phyloP scores from a whole-genome alignment of 2,797 vertebrate genomes.

The Gambusia yucatana region DNA sequence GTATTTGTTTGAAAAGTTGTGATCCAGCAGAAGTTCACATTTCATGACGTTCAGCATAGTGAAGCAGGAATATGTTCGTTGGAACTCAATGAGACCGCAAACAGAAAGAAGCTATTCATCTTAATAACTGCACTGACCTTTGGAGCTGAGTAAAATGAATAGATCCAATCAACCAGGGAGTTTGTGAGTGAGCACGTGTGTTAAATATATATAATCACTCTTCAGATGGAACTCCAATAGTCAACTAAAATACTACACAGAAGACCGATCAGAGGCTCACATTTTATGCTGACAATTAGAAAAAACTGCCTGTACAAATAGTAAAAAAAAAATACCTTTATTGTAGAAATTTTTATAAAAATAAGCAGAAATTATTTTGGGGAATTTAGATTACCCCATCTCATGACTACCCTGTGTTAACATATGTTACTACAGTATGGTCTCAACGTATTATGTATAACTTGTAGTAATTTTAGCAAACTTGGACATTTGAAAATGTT shows the following conservation, averaged over 20 bases:
- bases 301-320: neutral
- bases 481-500: neutral
- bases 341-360: neutral
- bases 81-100: slow-evolving; percentile 53
- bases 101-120: slow-evolving; percentile 55
- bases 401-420: neutral
- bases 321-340: neutral
- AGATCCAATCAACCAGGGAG: slow-evolving; percentile 44
- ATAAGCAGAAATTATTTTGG: neutral
- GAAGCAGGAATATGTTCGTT: slow-evolving; percentile 32
- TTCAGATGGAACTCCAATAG: slow-evolving; percentile 29
- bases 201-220: slow-evolving; percentile 24
- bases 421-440: neutral
- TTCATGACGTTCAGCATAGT: slow-evolving; percentile 4
- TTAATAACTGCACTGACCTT: slow-evolving; percentile 61
- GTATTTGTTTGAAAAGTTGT: slow-evolving; percentile 27
- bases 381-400: neutral
- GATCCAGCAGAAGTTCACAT: slow-evolving; percentile 38
- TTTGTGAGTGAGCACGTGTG: slow-evolving; percentile 14
- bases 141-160: slow-evolving; percentile 53
- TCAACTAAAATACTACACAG: slow-evolving; percentile 5
- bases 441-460: neutral
- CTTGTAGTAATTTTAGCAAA: neutral
- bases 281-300: neutral
- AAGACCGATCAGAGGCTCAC: slow-evolving; percentile 9